phyloP scores from a whole-genome alignment of 2,113 vertebrate species.

The Syrrhaptes paradoxus region DNA sequence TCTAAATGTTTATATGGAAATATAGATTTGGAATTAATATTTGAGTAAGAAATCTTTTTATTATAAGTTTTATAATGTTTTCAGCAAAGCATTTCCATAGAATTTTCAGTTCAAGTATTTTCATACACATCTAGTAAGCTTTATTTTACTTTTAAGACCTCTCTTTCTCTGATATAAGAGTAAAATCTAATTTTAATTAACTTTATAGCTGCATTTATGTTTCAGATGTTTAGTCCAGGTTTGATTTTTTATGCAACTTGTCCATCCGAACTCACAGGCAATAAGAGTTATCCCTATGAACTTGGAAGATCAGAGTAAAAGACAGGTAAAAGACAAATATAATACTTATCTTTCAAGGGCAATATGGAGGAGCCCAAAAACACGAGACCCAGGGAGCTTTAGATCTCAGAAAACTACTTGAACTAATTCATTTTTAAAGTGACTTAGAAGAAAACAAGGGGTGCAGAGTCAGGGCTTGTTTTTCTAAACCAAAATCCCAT shows the following conservation, averaged over 20 bases:
- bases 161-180: background rate
- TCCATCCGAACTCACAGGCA: background rate
- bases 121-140: background rate
- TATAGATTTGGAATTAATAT: background rate
- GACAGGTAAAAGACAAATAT: background rate
- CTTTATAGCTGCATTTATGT: background rate
- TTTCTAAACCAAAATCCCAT: background rate
- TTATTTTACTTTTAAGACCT: background rate
- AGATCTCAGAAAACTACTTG: background rate
- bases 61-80: background rate
- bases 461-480: background rate
- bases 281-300: background rate
- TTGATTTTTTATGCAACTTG: background rate
- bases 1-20: background rate
- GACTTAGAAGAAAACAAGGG: background rate
- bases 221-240: background rate
- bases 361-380: background rate
- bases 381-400: background rate
- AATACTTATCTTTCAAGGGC: background rate
- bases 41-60: background rate
- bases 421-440: background rate
- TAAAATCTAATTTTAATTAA: background rate
- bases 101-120: background rate
- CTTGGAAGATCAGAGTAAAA: background rate
- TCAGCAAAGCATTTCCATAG: background rate